Conservation (phyloP, 2,888 invertebrate genomes). For the Scrobipalpa atriplicella region DNA sequence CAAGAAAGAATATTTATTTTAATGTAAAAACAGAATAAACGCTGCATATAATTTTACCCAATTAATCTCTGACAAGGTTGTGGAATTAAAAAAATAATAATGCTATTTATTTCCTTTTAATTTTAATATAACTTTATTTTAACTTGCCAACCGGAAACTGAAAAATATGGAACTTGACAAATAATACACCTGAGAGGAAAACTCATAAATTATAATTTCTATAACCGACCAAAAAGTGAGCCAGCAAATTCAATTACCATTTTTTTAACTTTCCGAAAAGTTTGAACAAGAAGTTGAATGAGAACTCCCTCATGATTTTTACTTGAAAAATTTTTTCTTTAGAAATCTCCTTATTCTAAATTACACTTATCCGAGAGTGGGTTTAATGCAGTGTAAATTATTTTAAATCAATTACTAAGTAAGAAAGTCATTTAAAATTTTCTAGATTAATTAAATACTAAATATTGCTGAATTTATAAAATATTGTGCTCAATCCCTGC, state of each 20-base stretch:
- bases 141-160: no score
- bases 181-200: slow-evolving; percentile 24
- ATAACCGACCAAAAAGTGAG: slow-evolving; percentile 21
- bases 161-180: neutral
- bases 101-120: no score
- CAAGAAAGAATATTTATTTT: no score
- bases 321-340: neutral
- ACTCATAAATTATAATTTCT: slow-evolving; percentile 21
- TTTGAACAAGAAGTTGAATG: slow-evolving; percentile 2
- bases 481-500: no score
- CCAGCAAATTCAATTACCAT: slow-evolving; percentile 26
- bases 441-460: no score
- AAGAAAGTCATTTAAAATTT: no score
- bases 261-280: neutral
- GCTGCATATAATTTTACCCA: no score
- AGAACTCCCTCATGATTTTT: neutral
- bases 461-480: no score
- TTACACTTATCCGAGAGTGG: neutral
- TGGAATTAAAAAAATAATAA: no score
- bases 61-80: no score
- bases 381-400: neutral
- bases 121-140: no score
- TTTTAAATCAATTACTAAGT: neutral
- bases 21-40: no score
- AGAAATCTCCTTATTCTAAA: neutral